Base-by-base conservation (phyloP, 2,797 vertebrate species). In the Lutjanus argentimaculatus region DNA sequence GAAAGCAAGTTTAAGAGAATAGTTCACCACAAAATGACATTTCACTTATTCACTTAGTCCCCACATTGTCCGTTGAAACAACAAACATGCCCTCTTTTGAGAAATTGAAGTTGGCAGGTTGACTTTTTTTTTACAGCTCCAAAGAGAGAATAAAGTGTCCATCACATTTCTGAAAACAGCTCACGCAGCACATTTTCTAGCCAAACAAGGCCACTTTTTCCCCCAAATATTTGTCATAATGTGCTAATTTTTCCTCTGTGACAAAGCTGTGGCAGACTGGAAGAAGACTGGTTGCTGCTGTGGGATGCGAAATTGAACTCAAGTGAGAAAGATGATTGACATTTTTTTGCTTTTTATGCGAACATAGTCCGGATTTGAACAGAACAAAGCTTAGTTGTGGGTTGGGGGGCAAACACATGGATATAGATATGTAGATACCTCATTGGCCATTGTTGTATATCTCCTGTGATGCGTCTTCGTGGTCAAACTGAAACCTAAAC, bases 21-120 rank as follows among this genome's bases (percentile, higher is more conserved):
- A 62, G 66, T 61, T 57, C 64, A 72, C 81, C 72, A 59, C 79
- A 83, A 82, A 83, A 66, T 75, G 8, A 79, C 73, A 62, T 76
- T 79, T 80, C 15, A 52, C 55, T 79, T 46, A 65, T 63, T 77
- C 46, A 21, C 49, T 77, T 49, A 43, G 58, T 67, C 72, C 17
- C 40, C 66, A 77, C 19, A 66, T 68, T 83, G 71, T 83, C 70
- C 80, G 55, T 72, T 21, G 4, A 53, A 77, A 80, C 55, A 84
- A 72, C 68, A 71, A 74, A 42, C 52, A 71, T n/a, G 17, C 16
- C 58, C 10, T 59, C 36, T 66, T 63, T 55, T 56, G 25, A 73
- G 72, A 56, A 67, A 65, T 19, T 52, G 11, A 69, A 67, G 16
- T 59, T 40, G 58, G 40, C 40, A 2, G 19, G 3, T 8, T 40